phyloP scores from a whole-genome alignment of 2,888 invertebrate genomes.

The Tuberolachnus salignus region DNA sequence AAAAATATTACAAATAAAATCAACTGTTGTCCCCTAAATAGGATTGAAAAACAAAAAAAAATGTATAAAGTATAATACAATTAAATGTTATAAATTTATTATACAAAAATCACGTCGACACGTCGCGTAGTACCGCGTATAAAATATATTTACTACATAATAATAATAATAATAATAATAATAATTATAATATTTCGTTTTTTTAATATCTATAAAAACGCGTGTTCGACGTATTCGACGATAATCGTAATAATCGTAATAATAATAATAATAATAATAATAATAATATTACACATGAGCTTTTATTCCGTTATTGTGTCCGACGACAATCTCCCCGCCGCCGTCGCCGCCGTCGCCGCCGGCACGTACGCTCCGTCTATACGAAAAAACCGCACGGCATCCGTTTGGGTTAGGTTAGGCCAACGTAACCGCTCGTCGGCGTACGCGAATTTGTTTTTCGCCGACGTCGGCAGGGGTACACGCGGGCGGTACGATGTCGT shows the following conservation, averaged over 20 bases:
- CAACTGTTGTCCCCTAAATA: too few species aligned
- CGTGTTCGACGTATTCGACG: background rate
- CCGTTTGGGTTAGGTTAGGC: too few species aligned
- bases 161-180: slow-evolving; percentile 24
- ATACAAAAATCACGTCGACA: slow-evolving; percentile 15
- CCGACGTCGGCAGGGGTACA: background rate
- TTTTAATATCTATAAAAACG: background rate
- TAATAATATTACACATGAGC: slow-evolving; percentile 22
- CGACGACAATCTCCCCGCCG: too few species aligned
- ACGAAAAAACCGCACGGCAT: background rate
- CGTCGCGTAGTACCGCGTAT: background rate
- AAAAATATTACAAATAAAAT: too few species aligned
- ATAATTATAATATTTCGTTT: slow-evolving; percentile 18
- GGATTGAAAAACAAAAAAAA: too few species aligned
- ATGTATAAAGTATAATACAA: too few species aligned
- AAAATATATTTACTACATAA: too few species aligned
- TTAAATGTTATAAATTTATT: slow-evolving; percentile 19
- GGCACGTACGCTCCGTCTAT: background rate
- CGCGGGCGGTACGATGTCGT: background rate
- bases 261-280: slow-evolving; percentile 9
- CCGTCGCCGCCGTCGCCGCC: background rate
- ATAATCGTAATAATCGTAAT: slow-evolving; percentile 1
- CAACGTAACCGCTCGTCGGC: background rate
- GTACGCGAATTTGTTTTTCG: background rate
- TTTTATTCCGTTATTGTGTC: background rate